A percentile compares a stretch with the other conserved stretches of the same genome.
Conservation (phyloP, 2,888 invertebrate genomes). For the Ornithoptera alexandrae region DNA sequence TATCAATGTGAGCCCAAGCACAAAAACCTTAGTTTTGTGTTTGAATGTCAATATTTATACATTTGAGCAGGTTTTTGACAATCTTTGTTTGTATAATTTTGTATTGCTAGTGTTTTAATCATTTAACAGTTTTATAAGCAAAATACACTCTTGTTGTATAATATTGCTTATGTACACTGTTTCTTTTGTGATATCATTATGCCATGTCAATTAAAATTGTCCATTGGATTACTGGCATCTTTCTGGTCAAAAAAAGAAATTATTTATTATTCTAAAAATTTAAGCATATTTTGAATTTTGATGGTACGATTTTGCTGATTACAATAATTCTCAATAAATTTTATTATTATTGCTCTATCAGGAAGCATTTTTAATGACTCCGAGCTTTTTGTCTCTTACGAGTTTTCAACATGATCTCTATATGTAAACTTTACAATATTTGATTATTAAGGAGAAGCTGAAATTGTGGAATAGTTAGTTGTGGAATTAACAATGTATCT, state of each 20-base stretch:
- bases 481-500: constrained; percentile 39
- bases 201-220: constrained; percentile 78
- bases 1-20: constrained; percentile 28
- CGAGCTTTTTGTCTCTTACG: constrained; percentile 61
- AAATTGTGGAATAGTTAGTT: constrained; percentile 39
- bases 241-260: constrained; percentile 71
- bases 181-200: constrained; percentile 71
- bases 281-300: constrained; percentile 57
- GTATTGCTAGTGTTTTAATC: constrained; percentile 16
- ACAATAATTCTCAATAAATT: constrained; percentile 40
- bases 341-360: constrained; percentile 37
- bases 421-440: constrained; percentile 69
- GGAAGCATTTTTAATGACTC: constrained; percentile 38
- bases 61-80: constrained; percentile 17
- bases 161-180: constrained; percentile 45
- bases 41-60: constrained; percentile 15
- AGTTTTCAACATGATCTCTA: constrained; percentile 69
- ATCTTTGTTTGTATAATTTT: constrained; percentile 20
- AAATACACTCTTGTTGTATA: constrained; percentile 34
- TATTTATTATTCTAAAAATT: constrained; percentile 71
- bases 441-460: constrained; percentile 52
- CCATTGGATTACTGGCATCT: constrained; percentile 68
- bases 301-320: constrained; percentile 49
- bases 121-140: constrained; percentile 24
- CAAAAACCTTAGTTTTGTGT: constrained; percentile 18